Evolutionary conservation across 2,888 invertebrate species (phyloP), one percentile per base, ranked within the genome.

Genomic region (Spodoptera littoralis): DNA sequence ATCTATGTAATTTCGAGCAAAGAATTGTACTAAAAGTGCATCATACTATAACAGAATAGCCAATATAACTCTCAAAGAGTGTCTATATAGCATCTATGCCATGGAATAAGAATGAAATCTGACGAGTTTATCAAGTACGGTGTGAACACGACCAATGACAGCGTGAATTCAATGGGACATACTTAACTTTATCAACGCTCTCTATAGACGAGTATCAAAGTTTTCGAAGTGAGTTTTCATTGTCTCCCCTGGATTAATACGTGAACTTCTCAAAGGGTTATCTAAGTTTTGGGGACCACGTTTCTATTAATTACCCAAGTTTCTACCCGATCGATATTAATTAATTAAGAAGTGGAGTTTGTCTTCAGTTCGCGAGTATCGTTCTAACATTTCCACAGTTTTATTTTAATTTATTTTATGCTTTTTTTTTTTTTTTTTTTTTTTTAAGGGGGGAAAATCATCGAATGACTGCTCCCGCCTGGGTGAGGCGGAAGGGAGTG

Each of bases 291-390:
- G 84, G 88, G 87, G 84, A 89, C 89, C 88, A 86, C 89, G 90
- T 90, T 91, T 88, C 90, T 92, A 92, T 91, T 92, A 92, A 92
- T 93, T 93, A 92, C 88, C 82, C 79, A 89, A 92, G 87, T 93
- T 92, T 76, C 75, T 67, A 76, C 76, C 68, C 80, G 86, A 86
- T 89, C 90, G 88, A 90, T 91, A 86, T 89, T 88, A 91, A 91
- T 92, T 92, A 91, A 92, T 92, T 90, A 90, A 83, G 84, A 88
- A 85, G 80, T 85, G 79, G 64, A 80, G 81, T 84, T 81, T 74
- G 81, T 81, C 69, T 56, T 24, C 44, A 58, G 36, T 36, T 36
- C 36, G 9, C 36, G 5, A 36, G 53, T 64, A 55, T 64, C 50
- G 42, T 52, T 54, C 6, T 22, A 69, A 69, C 56, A 68, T 79